These are phyloP conservation scores for Tangara arthus DNA, from an alignment of 2,797 vertebrate genomes.

Conservation along the genomic window DNA sequence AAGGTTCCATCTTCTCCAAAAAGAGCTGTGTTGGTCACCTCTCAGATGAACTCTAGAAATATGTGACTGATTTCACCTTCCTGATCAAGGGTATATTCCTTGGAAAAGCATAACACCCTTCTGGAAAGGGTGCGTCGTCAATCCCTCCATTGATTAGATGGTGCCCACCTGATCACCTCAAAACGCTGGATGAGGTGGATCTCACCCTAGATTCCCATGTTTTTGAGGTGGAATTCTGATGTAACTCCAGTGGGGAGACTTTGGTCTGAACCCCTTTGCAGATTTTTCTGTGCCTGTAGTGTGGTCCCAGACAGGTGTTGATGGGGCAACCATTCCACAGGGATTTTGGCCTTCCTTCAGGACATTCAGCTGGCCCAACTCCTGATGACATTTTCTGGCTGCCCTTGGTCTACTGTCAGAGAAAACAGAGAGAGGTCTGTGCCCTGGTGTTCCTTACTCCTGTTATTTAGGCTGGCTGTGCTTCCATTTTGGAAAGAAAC, in stretches of 20 bases:
- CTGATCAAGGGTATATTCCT: not conserved
- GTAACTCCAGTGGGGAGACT: not conserved
- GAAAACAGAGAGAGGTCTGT: not conserved
- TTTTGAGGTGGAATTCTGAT: not conserved
- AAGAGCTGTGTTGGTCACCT: not conserved
- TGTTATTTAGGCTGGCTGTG: not conserved
- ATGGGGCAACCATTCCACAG: not conserved
- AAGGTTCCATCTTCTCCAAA: not conserved
- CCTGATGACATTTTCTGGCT: not conserved
- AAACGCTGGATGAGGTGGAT: not conserved
- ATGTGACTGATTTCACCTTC: not conserved
- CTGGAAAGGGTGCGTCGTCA: not conserved
- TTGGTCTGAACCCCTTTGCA: not conserved
- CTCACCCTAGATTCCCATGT: not conserved
- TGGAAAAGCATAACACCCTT: not conserved
- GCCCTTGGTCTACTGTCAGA: not conserved
- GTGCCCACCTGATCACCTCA: not conserved
- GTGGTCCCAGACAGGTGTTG: rapidly evolving
- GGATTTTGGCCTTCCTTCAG: not conserved
- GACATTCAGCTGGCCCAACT: not conserved
- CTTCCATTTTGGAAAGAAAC: not conserved
- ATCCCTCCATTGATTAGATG: not conserved
- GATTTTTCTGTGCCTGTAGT: not conserved
- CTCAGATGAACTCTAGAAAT: rapidly evolving
- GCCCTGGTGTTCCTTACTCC: not conserved